phyloP scores from a whole-genome alignment of 2,888 invertebrate genomes.

The Agrotis puta region DNA sequence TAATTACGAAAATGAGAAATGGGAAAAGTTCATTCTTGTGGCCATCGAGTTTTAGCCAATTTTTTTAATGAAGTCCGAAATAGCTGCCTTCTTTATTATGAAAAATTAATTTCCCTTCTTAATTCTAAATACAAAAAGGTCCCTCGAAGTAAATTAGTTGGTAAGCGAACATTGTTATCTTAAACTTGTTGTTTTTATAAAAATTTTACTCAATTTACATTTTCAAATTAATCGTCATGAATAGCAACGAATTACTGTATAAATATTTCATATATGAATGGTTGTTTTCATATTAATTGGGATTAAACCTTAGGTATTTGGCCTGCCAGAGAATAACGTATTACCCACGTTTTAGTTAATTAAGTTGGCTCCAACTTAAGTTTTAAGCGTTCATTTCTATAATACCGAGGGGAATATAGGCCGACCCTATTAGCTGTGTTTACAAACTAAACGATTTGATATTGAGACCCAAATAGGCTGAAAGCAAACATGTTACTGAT shows the following conservation, averaged over 20 bases:
- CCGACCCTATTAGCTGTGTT: conserved; percentile 47
- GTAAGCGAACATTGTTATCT: conserved; percentile 63
- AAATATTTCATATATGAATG: conserved; percentile 37
- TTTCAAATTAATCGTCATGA: conserved; percentile 41
- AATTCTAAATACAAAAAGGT: conserved; percentile 73
- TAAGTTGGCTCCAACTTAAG: conserved; percentile 52
- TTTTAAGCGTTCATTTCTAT: conserved; percentile 55
- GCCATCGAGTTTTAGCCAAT: conserved; percentile 80
- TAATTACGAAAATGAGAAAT: conserved; percentile 88
- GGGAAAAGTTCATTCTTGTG: conserved; percentile 84
- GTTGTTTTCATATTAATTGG: conserved; percentile 52
- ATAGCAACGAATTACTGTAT: conserved; percentile 29
- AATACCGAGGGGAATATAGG: conserved; percentile 47
- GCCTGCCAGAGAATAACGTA: conserved; percentile 34
- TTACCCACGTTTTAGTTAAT: conserved; percentile 51
- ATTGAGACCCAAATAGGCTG: conserved; percentile 46
- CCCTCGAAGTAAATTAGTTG: conserved; percentile 65
- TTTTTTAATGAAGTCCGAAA: conserved; percentile 84
- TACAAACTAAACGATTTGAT: conserved; percentile 49
- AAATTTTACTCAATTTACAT: conserved; percentile 27
- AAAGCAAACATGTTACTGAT: conserved; percentile 50
- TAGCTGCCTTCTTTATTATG: conserved; percentile 76
- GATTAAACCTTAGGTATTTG: conserved; percentile 45
- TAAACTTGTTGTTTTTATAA: conserved; percentile 32
- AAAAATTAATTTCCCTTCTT: conserved; percentile 77